These are phyloP conservation scores for Peromyscus aztecus DNA, from an alignment of 2,797 vertebrate species.

Conservation along the genomic window DNA sequence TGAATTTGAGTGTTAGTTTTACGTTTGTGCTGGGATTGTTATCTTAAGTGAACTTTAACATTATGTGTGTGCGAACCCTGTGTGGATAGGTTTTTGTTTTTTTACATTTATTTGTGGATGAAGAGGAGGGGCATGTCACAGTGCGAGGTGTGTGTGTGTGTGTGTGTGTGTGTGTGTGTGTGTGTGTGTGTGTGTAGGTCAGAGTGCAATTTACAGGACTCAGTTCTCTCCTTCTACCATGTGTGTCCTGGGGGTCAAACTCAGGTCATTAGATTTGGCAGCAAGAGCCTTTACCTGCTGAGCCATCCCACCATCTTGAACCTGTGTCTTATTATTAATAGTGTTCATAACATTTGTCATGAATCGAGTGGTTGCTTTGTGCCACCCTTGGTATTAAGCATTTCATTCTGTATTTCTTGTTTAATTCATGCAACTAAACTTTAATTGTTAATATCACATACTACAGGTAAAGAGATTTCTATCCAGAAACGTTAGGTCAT, in stretches of 20 bases:
- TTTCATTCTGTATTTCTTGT: not conserved
- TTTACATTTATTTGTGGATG: not conserved
- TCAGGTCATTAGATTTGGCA: not conserved
- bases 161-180: not conserved
- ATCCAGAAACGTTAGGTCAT: not conserved
- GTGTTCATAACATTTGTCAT: not conserved
- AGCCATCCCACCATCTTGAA: not conserved
- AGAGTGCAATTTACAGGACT: not conserved
- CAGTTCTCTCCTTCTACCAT: not conserved
- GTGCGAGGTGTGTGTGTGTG: not conserved
- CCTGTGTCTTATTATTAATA: not conserved
- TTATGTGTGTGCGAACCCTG: not conserved
- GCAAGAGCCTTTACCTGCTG: not conserved
- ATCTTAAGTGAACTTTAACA: not conserved
- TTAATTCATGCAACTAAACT: conserved; percentile 6
- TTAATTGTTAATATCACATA: not conserved
- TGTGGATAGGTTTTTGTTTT: not conserved
- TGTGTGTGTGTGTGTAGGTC: not conserved
- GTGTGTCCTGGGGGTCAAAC: not conserved
- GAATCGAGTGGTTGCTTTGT: not conserved
- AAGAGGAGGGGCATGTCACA: not conserved
- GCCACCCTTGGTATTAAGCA: not conserved
- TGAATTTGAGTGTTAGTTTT: not conserved
- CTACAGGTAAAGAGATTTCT: conserved; percentile 9
- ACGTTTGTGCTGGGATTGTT: not conserved